These are phyloP conservation scores for Bolborhynchus lineola DNA, from an alignment of 2,113 vertebrate genomes.

Conservation along the genomic window DNA sequence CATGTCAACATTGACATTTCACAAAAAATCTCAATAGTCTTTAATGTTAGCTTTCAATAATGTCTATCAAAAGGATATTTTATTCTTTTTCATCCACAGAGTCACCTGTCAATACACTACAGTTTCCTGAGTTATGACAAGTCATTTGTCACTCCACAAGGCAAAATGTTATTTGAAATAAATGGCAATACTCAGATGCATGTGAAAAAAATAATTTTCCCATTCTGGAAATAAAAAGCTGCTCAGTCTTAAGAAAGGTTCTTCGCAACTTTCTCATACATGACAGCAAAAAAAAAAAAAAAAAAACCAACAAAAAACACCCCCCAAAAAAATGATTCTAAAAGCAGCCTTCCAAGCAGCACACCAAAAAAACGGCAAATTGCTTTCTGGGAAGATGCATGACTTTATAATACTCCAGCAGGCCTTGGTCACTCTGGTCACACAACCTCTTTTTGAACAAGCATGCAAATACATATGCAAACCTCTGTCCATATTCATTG, in stretches of 20 bases:
- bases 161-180: background rate
- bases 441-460: background rate
- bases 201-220: background rate
- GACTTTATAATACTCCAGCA: background rate
- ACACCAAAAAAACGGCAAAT: background rate
- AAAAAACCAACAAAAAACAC: too few relatives aligned
- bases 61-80: background rate
- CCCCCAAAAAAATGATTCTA: background rate
- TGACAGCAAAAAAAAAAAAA: background rate
- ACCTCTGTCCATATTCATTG: background rate
- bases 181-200: background rate
- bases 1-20: background rate
- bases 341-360: background rate
- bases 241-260: background rate
- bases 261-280: background rate
- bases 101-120: background rate
- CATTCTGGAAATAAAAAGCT: background rate
- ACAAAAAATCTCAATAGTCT: background rate
- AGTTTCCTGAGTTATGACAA: background rate
- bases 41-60: background rate
- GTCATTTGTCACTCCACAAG: background rate
- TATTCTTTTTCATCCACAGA: background rate
- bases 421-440: background rate
- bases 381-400: background rate
- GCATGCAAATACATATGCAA: fast-evolving